Conservation (phyloP, 2,888 invertebrate genomes). For the Cyaniris semiargus region DNA sequence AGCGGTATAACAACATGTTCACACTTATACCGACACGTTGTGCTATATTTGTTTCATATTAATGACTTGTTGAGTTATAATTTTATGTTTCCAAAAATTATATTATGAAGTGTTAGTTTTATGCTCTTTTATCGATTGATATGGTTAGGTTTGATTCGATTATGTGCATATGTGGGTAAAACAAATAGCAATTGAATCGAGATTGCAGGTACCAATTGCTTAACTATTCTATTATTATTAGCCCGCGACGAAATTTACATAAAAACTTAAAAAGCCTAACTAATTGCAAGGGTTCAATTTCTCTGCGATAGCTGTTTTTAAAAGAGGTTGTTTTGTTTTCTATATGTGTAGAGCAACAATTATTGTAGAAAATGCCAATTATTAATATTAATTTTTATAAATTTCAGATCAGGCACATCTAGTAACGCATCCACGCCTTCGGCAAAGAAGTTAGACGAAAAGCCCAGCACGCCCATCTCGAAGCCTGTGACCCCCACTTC, state of each 20-base stretch:
- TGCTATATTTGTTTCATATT: background rate
- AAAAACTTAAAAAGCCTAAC: too few relatives aligned
- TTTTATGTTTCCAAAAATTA: conserved; percentile 5
- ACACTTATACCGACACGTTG: background rate
- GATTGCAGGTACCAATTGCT: background rate
- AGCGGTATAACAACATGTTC: conserved; percentile 1
- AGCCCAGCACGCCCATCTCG: conserved; percentile 94
- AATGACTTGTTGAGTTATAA: background rate
- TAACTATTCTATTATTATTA: too few relatives aligned
- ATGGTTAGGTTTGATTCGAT: background rate
- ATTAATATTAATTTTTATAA: background rate
- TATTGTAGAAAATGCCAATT: background rate
- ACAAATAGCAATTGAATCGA: background rate
- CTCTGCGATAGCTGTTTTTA: background rate
- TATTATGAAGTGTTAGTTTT: background rate
- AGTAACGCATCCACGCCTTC: conserved; percentile 95
- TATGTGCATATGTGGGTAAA: background rate
- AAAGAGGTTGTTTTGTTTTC: background rate
- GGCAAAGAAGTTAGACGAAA: conserved; percentile 92
- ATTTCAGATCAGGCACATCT: conserved; percentile 88
- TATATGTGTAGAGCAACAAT: background rate
- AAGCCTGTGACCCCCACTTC: conserved; percentile 93
- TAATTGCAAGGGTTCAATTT: background rate
- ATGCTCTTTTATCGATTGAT: background rate
- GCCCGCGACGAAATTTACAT: too few relatives aligned